phyloP scores from a whole-genome alignment of 2,113 vertebrate species.

The Rana temporaria region DNA sequence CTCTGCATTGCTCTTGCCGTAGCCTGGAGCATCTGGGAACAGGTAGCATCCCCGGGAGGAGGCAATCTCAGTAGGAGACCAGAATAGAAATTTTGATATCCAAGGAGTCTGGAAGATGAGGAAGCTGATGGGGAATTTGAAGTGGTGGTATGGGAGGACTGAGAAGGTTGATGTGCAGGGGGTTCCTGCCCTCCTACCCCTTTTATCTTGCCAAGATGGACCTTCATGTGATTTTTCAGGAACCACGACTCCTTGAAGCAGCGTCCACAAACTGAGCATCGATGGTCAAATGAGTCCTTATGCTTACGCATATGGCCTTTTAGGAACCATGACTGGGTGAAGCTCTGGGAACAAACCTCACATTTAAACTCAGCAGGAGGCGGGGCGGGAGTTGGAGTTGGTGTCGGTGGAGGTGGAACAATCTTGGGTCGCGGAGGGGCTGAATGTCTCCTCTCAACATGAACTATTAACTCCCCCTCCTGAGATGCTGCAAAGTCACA shows the following conservation, averaged over 20 bases:
- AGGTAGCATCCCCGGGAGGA: conserved; percentile 80
- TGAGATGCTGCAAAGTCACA: conserved; percentile 89
- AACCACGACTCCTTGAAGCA: conserved; percentile 96
- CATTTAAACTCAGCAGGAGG: conserved; percentile 80
- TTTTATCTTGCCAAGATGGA: conserved; percentile 87
- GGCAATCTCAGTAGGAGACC: conserved; percentile 83
- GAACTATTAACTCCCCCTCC: conserved; percentile 82
- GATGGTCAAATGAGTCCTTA: conserved; percentile 92
- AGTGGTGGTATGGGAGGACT: conserved; percentile 58
- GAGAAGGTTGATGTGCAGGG: conserved; percentile 50
- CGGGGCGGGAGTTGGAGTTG: conserved; percentile 63
- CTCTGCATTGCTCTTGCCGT: conserved; percentile 75
- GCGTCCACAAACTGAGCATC: conserved; percentile 90
- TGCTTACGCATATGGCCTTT: conserved; percentile 96
- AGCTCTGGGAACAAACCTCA: conserved; percentile 88
- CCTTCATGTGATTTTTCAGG: conserved; percentile 96
- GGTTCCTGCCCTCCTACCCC: conserved; percentile 59
- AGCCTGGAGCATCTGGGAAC: conserved; percentile 84
- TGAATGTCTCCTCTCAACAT: conserved; percentile 76
- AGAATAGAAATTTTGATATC: conserved; percentile 83
- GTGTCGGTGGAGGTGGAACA: conserved; percentile 38
- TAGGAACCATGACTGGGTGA: conserved; percentile 93
- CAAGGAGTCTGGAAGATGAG: conserved; percentile 58
- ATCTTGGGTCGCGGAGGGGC: conserved; percentile 60
- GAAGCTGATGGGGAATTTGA: conserved; percentile 52